phyloP scores from a whole-genome alignment of 2,888 invertebrate genomes.

The Stenolophus ochropezus region DNA sequence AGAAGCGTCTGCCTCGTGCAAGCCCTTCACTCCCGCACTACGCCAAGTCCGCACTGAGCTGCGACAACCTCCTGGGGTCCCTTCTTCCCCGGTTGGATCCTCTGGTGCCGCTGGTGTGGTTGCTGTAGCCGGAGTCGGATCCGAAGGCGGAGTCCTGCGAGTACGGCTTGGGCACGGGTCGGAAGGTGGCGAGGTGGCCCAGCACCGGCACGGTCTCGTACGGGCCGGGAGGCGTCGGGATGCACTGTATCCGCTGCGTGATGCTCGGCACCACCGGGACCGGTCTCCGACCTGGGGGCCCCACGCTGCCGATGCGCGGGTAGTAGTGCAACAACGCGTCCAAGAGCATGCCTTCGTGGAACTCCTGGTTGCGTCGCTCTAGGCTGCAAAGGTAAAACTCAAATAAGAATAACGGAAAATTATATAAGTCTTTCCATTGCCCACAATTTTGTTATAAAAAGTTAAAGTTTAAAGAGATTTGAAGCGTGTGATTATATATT shows the following conservation, averaged over 20 bases:
- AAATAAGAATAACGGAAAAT: not conserved
- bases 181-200: slow-evolving; percentile 78
- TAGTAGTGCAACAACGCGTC: slow-evolving; percentile 84
- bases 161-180: slow-evolving; percentile 79
- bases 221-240: slow-evolving; percentile 73
- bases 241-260: slow-evolving; percentile 71
- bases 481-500: no score
- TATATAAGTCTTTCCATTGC: no score
- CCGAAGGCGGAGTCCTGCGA: slow-evolving; percentile 87
- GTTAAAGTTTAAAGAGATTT: no score
- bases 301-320: slow-evolving; percentile 82
- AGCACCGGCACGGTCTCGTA: slow-evolving; percentile 84
- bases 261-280: slow-evolving; percentile 71
- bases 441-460: no score
- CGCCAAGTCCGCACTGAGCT: slow-evolving; percentile 72
- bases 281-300: slow-evolving; percentile 70
- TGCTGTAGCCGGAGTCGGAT: slow-evolving; percentile 90
- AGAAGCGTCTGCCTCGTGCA: no score
- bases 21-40: no score
- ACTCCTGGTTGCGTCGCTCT: slow-evolving; percentile 80
- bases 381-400: slow-evolving; percentile 64
- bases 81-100: slow-evolving; percentile 70
- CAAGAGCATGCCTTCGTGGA: slow-evolving; percentile 87
- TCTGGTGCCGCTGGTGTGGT: slow-evolving; percentile 81
- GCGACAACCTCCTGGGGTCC: slow-evolving; percentile 71